Evolutionary conservation across 1,140 invertebrate genomes (phyloP).

Genomic region (Papilio machaon): DNA sequence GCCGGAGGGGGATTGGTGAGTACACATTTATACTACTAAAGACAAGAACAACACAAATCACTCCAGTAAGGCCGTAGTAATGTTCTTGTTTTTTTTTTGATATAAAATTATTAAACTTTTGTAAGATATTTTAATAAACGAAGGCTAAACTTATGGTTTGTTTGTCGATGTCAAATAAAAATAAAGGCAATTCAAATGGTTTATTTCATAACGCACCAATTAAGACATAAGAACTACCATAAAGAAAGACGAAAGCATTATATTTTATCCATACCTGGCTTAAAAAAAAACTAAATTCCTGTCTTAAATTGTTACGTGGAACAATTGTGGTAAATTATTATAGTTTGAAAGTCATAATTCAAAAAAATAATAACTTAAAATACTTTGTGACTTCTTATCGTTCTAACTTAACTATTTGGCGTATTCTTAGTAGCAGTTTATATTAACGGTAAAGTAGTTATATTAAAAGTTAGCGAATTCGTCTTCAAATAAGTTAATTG

Average conservation of each 20-base stretch:
- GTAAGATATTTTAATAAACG: too few relatives aligned
- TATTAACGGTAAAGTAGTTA: slow-evolving; percentile 9
- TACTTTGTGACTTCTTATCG: slow-evolving; percentile 27
- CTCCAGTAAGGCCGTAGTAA: too few relatives aligned
- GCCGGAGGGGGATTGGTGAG: slow-evolving; percentile 88
- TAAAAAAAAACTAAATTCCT: slow-evolving; percentile 4
- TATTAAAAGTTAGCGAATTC: slow-evolving; percentile 79
- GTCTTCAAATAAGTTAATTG: slow-evolving; percentile 73
- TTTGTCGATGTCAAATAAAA: neutral
- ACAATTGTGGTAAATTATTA: neutral
- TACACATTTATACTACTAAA: slow-evolving; percentile 42
- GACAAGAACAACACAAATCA: neutral
- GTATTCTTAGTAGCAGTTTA: slow-evolving; percentile 31
- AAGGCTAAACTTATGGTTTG: too few relatives aligned
- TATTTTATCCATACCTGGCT: neutral
- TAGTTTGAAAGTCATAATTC: neutral
- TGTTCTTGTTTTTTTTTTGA: too few relatives aligned
- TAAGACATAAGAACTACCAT: neutral
- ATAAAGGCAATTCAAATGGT: neutral
- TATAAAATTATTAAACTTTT: too few relatives aligned
- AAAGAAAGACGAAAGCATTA: neutral
- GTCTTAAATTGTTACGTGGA: slow-evolving; percentile 15
- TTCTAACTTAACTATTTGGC: slow-evolving; percentile 49
- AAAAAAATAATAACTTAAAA: slow-evolving; percentile 27
- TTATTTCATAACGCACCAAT: neutral